Evolutionary conservation across 2,113 vertebrate genomes (phyloP).

Genomic region (Gasterosteus nipponicus): DNA sequence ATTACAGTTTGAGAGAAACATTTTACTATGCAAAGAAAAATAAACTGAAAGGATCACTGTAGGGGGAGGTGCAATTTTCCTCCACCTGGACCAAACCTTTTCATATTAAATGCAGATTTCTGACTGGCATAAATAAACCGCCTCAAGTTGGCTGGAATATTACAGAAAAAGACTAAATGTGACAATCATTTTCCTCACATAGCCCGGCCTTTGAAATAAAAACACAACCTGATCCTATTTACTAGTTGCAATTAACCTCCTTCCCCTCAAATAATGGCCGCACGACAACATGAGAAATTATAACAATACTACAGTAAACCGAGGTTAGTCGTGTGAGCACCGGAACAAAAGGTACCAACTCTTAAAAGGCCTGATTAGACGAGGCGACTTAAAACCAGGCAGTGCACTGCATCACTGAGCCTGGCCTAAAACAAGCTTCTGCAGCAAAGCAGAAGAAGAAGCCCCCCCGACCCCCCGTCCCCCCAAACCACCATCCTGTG

Average conservation of each 20-base stretch:
- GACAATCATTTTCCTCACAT: neutral
- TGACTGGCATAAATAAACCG: slow-evolving; percentile 57
- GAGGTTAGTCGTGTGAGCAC: neutral
- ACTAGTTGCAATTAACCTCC: neutral
- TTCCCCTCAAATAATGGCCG: neutral
- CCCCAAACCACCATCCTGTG: neutral
- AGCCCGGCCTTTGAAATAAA: neutral
- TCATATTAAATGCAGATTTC: slow-evolving; percentile 63
- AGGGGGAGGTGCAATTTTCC: neutral
- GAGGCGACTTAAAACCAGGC: neutral
- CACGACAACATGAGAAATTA: neutral
- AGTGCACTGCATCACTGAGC: neutral
- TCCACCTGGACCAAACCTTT: slow-evolving; percentile 26
- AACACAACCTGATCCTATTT: neutral
- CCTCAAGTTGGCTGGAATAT: slow-evolving; percentile 39
- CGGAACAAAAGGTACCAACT: neutral
- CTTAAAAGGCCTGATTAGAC: slow-evolving; percentile 3
- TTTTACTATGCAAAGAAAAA: slow-evolving; percentile 70
- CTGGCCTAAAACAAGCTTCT: neutral
- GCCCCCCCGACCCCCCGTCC: slow-evolving; percentile 9
- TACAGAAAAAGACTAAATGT: slow-evolving; percentile 11
- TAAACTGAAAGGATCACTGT: slow-evolving; percentile 59
- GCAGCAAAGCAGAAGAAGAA: neutral
- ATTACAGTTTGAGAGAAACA: slow-evolving; percentile 55
- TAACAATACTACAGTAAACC: neutral